phyloP scores from a whole-genome alignment of 2,113 vertebrate species.

The Phoxinus phoxinus region DNA sequence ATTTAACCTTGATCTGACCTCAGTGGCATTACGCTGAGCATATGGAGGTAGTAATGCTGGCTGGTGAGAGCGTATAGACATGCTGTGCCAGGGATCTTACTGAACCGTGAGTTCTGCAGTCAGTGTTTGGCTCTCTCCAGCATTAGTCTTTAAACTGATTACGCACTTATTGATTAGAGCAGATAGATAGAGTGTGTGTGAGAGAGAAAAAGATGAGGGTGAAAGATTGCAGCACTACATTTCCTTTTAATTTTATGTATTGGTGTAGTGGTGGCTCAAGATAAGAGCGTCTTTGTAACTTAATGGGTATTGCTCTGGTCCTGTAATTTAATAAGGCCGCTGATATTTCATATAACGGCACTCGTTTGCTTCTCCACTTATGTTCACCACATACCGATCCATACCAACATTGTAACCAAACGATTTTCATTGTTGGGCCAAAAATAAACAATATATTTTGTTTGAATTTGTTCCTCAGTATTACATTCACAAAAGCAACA shows the following conservation, averaged over 20 bases:
- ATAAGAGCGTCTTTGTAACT: background rate
- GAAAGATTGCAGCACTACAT: background rate
- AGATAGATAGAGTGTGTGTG: conserved; percentile 18
- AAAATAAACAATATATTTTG: background rate
- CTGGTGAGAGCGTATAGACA: background rate
- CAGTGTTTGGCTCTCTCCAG: conserved; percentile 30
- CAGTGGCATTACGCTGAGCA: conserved; percentile 8
- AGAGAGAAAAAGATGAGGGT: background rate
- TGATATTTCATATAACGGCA: background rate
- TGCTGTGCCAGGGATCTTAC: conserved; percentile 5
- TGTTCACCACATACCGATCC: background rate
- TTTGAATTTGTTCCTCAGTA: background rate
- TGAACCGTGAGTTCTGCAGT: conserved; percentile 12
- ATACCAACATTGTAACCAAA: background rate
- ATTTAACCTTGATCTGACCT: conserved; percentile 37
- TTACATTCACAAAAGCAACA: background rate
- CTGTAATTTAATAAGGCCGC: background rate
- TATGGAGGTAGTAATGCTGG: background rate
- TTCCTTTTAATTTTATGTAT: background rate
- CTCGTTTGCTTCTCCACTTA: background rate
- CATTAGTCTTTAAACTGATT: conserved; percentile 43
- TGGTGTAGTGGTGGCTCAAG: background rate
- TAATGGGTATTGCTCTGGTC: background rate
- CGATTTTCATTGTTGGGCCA: background rate
- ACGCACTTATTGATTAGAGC: conserved; percentile 49